Conservation (phyloP, 2,113 vertebrate species). For the Misgurnus anguillicaudatus region DNA sequence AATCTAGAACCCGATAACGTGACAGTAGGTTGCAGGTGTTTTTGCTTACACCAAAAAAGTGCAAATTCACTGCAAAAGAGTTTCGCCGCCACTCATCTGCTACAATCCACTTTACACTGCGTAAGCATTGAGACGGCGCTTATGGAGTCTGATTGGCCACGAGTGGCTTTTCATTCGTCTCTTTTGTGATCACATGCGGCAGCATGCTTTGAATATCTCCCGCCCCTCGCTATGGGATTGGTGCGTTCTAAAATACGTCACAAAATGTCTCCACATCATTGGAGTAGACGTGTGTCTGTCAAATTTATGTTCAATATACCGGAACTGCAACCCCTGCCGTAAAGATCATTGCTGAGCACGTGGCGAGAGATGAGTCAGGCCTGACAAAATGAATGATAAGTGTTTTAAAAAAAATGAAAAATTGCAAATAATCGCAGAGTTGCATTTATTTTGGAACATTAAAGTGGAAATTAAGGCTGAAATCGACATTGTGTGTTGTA, state of each 20-base stretch:
- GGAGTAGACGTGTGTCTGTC: slow-evolving; percentile 14
- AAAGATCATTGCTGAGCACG: slow-evolving; percentile 46
- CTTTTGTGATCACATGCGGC: slow-evolving; percentile 21
- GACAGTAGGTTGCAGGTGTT: neutral
- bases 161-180: slow-evolving; percentile 2
- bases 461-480: neutral
- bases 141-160: slow-evolving; percentile 34
- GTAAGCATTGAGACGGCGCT: neutral
- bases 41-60: slow-evolving; percentile 9
- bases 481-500: neutral
- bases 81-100: slow-evolving; percentile 31
- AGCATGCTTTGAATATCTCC: slow-evolving; percentile 20
- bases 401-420: neutral
- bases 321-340: slow-evolving; percentile 31
- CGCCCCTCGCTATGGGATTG: slow-evolving; percentile 13
- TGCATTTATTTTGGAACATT: neutral
- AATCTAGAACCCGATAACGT: neutral
- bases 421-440: neutral
- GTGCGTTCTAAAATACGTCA: slow-evolving; percentile 5
- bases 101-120: slow-evolving; percentile 16
- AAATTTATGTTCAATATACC: neutral
- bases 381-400: neutral
- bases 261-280: neutral
- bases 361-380: slow-evolving; percentile 22
- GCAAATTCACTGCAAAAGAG: slow-evolving; percentile 8